A percentile compares a stretch with the other conserved stretches of the same genome.
Conservation (phyloP, 2,113 vertebrate species). For the Cygnus buccinator region DNA sequence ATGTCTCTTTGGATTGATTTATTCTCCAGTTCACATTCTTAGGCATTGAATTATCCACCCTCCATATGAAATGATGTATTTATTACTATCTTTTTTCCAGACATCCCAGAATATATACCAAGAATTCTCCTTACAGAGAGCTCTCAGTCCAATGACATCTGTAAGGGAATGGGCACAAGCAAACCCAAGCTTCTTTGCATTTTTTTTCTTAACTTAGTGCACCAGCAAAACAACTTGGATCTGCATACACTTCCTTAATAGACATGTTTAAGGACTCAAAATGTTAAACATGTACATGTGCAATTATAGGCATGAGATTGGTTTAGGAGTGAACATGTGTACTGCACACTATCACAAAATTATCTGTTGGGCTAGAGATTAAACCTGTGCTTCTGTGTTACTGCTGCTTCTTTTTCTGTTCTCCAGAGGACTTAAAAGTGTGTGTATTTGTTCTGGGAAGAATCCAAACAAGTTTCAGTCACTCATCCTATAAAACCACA, state of each 20-base stretch:
- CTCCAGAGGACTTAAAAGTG: not conserved
- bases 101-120: not conserved
- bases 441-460: not conserved
- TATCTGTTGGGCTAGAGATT: not conserved
- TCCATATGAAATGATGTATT: not conserved
- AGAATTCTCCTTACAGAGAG: not conserved
- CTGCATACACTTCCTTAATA: not conserved
- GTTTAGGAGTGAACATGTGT: not conserved
- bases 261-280: not conserved
- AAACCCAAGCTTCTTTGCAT: not conserved
- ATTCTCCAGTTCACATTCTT: constrained; percentile 18
- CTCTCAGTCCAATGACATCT: not conserved
- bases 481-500: constrained; percentile 1
- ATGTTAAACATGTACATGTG: not conserved
- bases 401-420: not conserved
- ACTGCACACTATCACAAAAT: not conserved
- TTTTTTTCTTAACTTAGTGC: not conserved
- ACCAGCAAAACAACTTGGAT: not conserved
- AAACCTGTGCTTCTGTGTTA: not conserved
- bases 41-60: constrained; percentile 1
- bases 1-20: constrained; percentile 22
- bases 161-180: not conserved
- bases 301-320: not conserved
- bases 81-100: constrained; percentile 38
- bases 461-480: constrained; percentile 7